These are phyloP conservation scores for Xanthorhoe spadicearia DNA, from an alignment of 2,888 invertebrate species.

Conservation along the genomic window DNA sequence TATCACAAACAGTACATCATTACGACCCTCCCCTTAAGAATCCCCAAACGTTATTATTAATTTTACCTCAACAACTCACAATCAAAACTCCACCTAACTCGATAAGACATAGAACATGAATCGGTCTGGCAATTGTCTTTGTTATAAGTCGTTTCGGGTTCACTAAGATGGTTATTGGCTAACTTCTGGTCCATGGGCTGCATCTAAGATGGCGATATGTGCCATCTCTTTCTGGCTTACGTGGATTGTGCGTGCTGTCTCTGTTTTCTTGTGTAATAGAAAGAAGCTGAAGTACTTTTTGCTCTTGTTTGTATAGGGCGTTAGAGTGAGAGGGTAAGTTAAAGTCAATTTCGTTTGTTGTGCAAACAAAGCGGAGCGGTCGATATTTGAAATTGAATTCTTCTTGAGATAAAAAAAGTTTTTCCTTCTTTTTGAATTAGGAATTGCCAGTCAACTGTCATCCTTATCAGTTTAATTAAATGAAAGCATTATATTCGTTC, in stretches of 20 bases:
- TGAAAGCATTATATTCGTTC: background rate
- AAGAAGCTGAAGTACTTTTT: conserved; percentile 73
- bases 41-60: conserved; percentile 75
- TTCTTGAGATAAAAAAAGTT: conserved; percentile 27
- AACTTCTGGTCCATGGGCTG: conserved; percentile 81
- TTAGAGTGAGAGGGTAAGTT: conserved; percentile 61
- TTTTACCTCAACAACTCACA: conserved; percentile 53
- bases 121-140: conserved; percentile 54
- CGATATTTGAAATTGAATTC: conserved; percentile 53
- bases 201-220: conserved; percentile 81
- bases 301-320: conserved; percentile 71
- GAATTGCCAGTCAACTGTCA: conserved; percentile 5
- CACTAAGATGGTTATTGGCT: conserved; percentile 74
- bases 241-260: conserved; percentile 54
- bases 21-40: conserved; percentile 70
- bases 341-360: conserved; percentile 72
- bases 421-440: conserved; percentile 5
- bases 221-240: conserved; percentile 59
- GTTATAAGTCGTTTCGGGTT: conserved; percentile 59
- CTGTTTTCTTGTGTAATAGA: conserved; percentile 72
- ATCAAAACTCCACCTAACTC: conserved; percentile 55
- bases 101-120: conserved; percentile 60
- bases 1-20: conserved; percentile 63
- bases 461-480: background rate
- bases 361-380: conserved; percentile 72